Percentiles rank a stretch among this genome's conserved stretches.
Conservation (phyloP, 2,888 invertebrate genomes). For the Drosophila fulvimacula region DNA sequence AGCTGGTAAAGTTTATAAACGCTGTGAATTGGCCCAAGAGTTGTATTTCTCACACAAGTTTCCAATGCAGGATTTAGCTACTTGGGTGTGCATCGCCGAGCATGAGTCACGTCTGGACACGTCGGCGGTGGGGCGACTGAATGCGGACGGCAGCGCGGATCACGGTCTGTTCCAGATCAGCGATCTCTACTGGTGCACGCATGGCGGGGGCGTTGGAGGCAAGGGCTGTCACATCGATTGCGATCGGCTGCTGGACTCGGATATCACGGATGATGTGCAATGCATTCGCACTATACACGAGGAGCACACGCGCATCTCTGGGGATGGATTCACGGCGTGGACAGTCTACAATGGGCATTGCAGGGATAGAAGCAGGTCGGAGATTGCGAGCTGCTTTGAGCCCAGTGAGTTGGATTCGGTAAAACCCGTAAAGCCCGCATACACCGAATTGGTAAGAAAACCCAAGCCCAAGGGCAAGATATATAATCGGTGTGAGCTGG, state of each 20-base stretch:
- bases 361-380: conserved; percentile 83
- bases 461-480: conserved; percentile 84
- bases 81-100: conserved; percentile 90
- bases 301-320: conserved; percentile 89
- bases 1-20: conserved; percentile 87
- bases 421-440: conserved; percentile 8
- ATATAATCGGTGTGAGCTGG: conserved; percentile 89
- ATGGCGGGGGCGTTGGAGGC: conserved; percentile 83
- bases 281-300: conserved; percentile 88
- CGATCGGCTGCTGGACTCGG: conserved; percentile 88
- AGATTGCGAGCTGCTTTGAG: conserved; percentile 69
- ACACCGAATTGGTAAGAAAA: conserved; percentile 2
- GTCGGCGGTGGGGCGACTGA: conserved; percentile 86
- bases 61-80: conserved; percentile 86
- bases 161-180: conserved; percentile 91
- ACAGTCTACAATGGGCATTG: conserved; percentile 89
- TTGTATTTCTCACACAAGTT: conserved; percentile 86
- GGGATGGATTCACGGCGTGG: conserved; percentile 91
- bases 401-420: conserved; percentile 36
- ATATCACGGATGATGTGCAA: conserved; percentile 88
- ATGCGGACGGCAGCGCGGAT: conserved; percentile 86
- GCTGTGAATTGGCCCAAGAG: conserved; percentile 90
- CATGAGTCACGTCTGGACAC: conserved; percentile 90
- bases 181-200: conserved; percentile 89
- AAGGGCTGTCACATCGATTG: conserved; percentile 88